Conservation (phyloP, 2,113 vertebrate genomes). For the Sinocyclocheilus anophthalmus region DNA sequence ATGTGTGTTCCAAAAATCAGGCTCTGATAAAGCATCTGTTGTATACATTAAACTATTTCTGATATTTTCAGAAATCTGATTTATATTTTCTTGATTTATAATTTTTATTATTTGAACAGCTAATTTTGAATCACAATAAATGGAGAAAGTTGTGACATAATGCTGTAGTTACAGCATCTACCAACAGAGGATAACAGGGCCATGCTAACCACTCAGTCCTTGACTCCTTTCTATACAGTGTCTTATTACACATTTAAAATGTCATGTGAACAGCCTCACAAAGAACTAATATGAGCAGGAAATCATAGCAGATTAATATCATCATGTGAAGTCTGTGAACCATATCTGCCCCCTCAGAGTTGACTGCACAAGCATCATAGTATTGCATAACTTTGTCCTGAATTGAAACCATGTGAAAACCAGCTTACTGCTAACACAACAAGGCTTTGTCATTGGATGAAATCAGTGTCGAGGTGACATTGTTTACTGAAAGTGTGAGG, state of each 20-base stretch:
- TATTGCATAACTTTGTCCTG: not conserved
- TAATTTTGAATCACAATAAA: not conserved
- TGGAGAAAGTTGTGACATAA: not conserved
- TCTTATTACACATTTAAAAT: not conserved
- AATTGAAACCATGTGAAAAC: not conserved
- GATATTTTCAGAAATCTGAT: not conserved
- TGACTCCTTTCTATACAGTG: not conserved
- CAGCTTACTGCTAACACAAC: not conserved
- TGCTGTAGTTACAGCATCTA: not conserved
- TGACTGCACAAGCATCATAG: not conserved
- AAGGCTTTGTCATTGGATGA: not conserved
- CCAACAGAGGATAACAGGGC: not conserved
- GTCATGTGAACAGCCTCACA: not conserved
- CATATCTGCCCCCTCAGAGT: not conserved
- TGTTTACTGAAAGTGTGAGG: conserved; percentile 38
- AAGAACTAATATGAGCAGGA: not conserved
- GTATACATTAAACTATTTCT: too few relatives aligned
- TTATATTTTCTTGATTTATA: not conserved
- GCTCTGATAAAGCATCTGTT: not conserved
- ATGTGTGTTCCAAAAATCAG: not conserved
- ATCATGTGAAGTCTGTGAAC: not conserved
- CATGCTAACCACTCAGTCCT: not conserved
- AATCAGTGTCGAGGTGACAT: not conserved
- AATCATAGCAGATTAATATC: not conserved
- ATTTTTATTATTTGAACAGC: not conserved